phyloP scores from a whole-genome alignment of 2,797 vertebrate species.

The Melanotaenia parkinsoni region DNA sequence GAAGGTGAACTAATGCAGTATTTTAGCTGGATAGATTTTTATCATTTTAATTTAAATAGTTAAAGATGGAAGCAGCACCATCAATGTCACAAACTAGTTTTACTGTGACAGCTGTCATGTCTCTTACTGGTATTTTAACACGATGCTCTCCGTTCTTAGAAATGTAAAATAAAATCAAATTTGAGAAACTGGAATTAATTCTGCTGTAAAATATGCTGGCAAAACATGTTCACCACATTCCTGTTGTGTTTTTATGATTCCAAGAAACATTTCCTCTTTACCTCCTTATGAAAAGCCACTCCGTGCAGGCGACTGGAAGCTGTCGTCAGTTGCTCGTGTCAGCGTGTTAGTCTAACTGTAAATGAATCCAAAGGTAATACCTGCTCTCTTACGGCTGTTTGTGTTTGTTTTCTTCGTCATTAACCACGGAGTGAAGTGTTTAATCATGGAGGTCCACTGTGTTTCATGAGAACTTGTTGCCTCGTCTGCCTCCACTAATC shows the following conservation, averaged over 20 bases:
- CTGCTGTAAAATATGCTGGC: background rate
- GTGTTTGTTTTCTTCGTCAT: background rate
- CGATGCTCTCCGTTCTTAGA: constrained; percentile 11
- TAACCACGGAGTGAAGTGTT: background rate
- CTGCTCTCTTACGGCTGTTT: background rate
- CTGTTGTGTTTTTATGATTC: constrained; percentile 26
- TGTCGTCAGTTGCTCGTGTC: constrained; percentile 11
- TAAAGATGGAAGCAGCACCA: constrained; percentile 9
- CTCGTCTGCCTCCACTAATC: constrained; percentile 37
- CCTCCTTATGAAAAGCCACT: constrained; percentile 37
- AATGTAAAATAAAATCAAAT: constrained; percentile 3
- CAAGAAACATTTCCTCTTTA: constrained; percentile 18
- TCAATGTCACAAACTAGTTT: too few species aligned
- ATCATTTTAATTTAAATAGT: constrained; percentile 39
- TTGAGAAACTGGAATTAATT: constrained; percentile 30
- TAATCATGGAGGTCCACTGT: constrained; percentile 5
- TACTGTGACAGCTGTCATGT: background rate
- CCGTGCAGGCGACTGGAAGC: constrained; percentile 18
- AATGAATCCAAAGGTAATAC: constrained; percentile 1
- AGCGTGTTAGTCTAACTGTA: background rate
- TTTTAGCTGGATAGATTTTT: constrained; percentile 60
- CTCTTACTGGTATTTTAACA: constrained; percentile 21
- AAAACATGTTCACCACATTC: constrained; percentile 31
- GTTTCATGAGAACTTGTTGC: background rate
- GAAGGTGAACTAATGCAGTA: constrained; percentile 11